A percentile compares a stretch with the other conserved stretches of the same genome.
These are phyloP conservation scores for Oryzaephilus surinamensis DNA, from an alignment of 1,140 invertebrate genomes.

Conservation along the genomic window DNA sequence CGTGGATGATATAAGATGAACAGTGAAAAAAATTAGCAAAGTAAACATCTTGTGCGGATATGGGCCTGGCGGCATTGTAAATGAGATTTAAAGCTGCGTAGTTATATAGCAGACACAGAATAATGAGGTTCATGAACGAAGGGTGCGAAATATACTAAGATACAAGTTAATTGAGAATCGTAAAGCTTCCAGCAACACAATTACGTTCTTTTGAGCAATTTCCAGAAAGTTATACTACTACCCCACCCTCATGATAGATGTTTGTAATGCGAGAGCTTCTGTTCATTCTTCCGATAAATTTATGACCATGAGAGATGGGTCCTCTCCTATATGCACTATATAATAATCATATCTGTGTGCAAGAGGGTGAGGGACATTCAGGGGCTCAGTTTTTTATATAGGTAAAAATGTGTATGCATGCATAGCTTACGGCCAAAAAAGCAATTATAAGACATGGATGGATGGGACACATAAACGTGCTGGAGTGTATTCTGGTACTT, in stretches of 20 bases:
- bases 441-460: conserved; percentile 28
- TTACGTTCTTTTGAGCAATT: conserved; percentile 21
- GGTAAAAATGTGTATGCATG: conserved; percentile 7
- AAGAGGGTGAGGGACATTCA: no score
- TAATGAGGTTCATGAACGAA: conserved; percentile 17
- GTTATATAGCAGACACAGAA: conserved; percentile 9
- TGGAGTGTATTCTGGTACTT: conserved; percentile 13
- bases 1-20: no score
- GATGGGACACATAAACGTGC: conserved; percentile 12
- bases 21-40: no score
- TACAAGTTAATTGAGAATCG: conserved; percentile 19
- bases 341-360: no score
- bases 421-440: conserved; percentile 24
- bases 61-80: conserved; percentile 4
- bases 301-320: conserved; percentile 7
- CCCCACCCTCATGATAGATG: conserved; percentile 14
- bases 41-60: no score
- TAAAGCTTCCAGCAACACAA: conserved; percentile 18
- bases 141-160: conserved; percentile 18
- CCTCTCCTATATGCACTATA: background rate
- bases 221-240: conserved; percentile 13
- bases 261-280: conserved; percentile 11
- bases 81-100: conserved; percentile 7
- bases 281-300: conserved; percentile 17
- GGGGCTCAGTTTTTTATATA: conserved; percentile 6